Evolutionary conservation across 92 coral and sea anemone species (phyloP), one percentile per base, ranked within the genome.

Genomic region (Bergia puertoricense): DNA sequence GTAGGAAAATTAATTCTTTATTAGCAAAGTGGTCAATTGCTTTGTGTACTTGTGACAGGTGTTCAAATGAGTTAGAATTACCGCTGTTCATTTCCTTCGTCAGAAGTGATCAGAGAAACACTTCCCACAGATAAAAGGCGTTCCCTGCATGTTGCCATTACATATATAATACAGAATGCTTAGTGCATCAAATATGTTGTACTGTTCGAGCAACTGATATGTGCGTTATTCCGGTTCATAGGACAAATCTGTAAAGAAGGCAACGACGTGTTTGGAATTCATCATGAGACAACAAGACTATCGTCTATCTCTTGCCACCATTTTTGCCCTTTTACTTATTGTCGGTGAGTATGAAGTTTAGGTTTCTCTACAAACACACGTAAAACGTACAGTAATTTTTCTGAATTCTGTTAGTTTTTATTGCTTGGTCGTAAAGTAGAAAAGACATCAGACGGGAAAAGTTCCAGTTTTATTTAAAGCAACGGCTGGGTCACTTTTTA

Each of bases 291-390:
- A n/a, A 3, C 41, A 9, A 79, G 59, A 23, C 40, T 23, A 30
- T 42, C 44, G n/a, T 79, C 8, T 79, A 18, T 22, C 69, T 20
- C 8, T 22, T 15, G 82, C 36, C 67, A 77, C 36, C 59, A 54
- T 79, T 37, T 48, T 50, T 22, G 41, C 82, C 16, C 54, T 50
- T 50, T 50, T 48, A 1, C 18, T 79, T 43, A 50, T 51, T 46
- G 42, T 10, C 50, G 82, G 82, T 79, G 20, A 79, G 82, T 79
- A 23, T 45, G 18, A 16, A 77, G 20, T 62, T 62, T 62, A 23
- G 20, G 69, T 18, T 45, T 9, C 77, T 73, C 5, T 9, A n/a
- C 20, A 42, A 44, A 6, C 9, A 7, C 22, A 4, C 41, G 8
- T 46, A 46, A 30, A 9, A 79, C 20, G 9, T n/a, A 22, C 3